Conservation (phyloP, 2,797 vertebrate species). For the Perdix hodgsoniae region DNA sequence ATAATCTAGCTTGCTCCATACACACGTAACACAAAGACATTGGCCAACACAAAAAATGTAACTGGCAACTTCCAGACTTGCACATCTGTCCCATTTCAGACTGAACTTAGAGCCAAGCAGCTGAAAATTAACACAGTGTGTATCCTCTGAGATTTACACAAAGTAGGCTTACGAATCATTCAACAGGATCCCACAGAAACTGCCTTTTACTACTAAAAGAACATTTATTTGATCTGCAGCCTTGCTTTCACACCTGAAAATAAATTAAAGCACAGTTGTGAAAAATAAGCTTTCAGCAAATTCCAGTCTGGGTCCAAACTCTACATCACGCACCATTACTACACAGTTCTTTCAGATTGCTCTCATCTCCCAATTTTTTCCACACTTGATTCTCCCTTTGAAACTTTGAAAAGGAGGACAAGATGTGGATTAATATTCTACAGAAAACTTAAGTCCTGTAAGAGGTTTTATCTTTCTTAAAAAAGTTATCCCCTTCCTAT, state of each 20-base stretch:
- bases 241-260: not conserved
- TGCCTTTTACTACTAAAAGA: slow-evolving; percentile 2
- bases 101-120: slow-evolving; percentile 9
- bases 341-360: not conserved
- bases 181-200: not conserved
- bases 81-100: slow-evolving; percentile 7
- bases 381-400: not conserved
- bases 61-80: not conserved
- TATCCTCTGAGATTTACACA: not conserved
- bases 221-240: not conserved
- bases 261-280: not conserved
- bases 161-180: not conserved
- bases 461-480: not conserved
- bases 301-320: not conserved
- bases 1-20: not conserved
- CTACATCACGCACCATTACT: not conserved
- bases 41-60: slow-evolving; percentile 4
- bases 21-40: not conserved
- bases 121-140: not conserved
- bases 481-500: not conserved
- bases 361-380: not conserved
- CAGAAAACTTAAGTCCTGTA: not conserved
- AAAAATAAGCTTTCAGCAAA: not conserved
- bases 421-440: not conserved
- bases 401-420: not conserved